These are phyloP conservation scores for Drosophila chauvacae DNA, from an alignment of 1,140 invertebrate genomes.

Conservation along the genomic window DNA sequence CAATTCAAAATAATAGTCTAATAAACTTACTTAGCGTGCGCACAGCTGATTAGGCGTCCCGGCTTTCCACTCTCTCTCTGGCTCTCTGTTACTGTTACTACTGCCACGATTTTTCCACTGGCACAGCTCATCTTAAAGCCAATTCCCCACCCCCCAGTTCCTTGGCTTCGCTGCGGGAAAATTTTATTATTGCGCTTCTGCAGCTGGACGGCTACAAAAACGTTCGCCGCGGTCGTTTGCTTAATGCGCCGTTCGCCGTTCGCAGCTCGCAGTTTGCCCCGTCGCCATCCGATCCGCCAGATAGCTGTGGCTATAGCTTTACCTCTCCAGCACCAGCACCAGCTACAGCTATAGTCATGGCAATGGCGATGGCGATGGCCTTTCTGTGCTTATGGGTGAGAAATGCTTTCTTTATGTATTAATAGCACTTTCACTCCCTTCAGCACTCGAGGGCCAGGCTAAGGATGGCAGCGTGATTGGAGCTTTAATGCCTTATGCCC, in stretches of 20 bases:
- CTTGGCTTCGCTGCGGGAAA: conserved; percentile 32
- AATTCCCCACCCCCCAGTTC: conserved; percentile 53
- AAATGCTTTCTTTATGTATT: conserved; percentile 82
- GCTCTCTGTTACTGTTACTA: conserved; percentile 7
- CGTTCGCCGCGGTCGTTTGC: conserved; percentile 71
- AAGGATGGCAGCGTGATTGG: conserved; percentile 42
- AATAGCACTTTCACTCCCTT: conserved; percentile 79
- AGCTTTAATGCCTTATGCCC: conserved; percentile 7
- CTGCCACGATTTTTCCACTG: conserved; percentile 20
- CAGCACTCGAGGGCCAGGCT: conserved; percentile 55
- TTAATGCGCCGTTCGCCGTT: conserved; percentile 69
- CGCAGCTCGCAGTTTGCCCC: conserved; percentile 3
- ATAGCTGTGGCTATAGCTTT: conserved; percentile 27
- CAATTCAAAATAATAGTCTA: conserved; percentile 81
- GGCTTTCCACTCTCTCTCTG: conserved; percentile 18
- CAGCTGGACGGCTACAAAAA: conserved; percentile 59
- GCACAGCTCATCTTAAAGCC: conserved; percentile 70
- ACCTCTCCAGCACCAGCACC: conserved; percentile 1
- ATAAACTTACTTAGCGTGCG: conserved; percentile 80
- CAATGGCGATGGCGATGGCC: conserved; percentile 62
- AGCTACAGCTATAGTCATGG: conserved; percentile 12
- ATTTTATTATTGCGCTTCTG: conserved; percentile 81
- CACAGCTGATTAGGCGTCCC: conserved; percentile 68
- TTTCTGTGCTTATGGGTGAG: conserved; percentile 78
- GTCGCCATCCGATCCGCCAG: conserved; percentile 31